Evolutionary conservation across 2,113 vertebrate genomes (phyloP), one percentile per base, ranked within the genome.

Genomic region (Ranitomeya variabilis): DNA sequence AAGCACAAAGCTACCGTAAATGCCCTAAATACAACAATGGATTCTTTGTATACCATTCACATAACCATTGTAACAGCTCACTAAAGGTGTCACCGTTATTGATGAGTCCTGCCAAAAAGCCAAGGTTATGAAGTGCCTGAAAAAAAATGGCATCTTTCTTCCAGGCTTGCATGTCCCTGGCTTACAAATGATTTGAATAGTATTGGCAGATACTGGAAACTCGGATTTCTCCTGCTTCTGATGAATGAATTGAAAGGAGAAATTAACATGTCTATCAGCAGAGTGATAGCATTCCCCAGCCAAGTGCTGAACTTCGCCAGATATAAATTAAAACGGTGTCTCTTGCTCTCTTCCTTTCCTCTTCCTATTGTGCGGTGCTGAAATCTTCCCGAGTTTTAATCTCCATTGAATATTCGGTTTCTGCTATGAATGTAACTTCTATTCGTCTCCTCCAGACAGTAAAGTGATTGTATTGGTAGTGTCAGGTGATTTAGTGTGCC

Each of bases 1-100:
- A 45, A 55, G 26, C n/a, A 84, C 51, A 37, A 62, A 51, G n/a
- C 73, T 79, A 19, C 73, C 51, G 31, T 21, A 85, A 89, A 85
- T 85, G 81, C 73, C 82, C 82, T 89, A 89, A 89, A 89, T 69
- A 85, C 87, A 85, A 79, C 87, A 85, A 85, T 89, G 87, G 64
- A 85, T 89, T 85, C 87, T 89, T 85, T 85, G 87, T 89, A 89
- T 85, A 89, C 81, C 87, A 77, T 85, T 89, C 87, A 89, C 87
- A 89, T 89, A 89, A 89, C 87, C 87, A 52, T 77, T 85, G 82
- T 85, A 89, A 89, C 82, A 85, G 87, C 87, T 89, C 87, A 89
- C 87, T 89, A 89, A 89, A 89, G 74, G 60, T 89, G 87, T 89
- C 87, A 85, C 74, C 55, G 62, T 89, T 85, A 89, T 89, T 89